Conservation (phyloP, 2,113 vertebrate genomes). For the Spheniscus mendiculus region DNA sequence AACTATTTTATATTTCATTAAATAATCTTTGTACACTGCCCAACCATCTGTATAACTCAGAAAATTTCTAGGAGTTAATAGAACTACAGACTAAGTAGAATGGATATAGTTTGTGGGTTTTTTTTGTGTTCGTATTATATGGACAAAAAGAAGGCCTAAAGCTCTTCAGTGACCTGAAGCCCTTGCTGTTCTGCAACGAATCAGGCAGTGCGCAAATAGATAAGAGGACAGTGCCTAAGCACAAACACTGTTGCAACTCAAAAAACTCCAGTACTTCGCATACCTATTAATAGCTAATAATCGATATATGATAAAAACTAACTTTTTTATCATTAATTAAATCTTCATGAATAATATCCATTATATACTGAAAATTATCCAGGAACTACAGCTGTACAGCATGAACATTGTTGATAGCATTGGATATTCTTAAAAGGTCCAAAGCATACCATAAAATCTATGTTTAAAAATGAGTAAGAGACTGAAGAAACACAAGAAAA, state of each 20-base stretch:
- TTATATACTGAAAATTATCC: neutral
- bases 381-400: neutral
- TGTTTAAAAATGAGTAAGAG: neutral
- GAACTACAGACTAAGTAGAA: neutral
- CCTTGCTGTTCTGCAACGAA: neutral
- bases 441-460: neutral
- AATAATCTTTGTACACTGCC: neutral
- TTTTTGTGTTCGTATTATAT: neutral
- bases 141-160: neutral
- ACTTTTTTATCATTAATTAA: neutral
- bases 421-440: neutral
- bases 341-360: neutral
- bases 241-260: neutral
- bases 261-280: neutral
- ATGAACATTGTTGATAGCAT: neutral
- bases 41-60: neutral
- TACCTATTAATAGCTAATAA: neutral
- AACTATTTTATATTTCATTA: neutral
- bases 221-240: neutral
- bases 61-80: neutral
- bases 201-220: neutral
- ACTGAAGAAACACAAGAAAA: neutral
- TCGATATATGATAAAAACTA: neutral
- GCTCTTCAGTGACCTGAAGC: neutral
- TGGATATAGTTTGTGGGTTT: rapidly evolving